Base-by-base conservation (phyloP, 2,888 invertebrate genomes). In the Anthophora plumipes region DNA sequence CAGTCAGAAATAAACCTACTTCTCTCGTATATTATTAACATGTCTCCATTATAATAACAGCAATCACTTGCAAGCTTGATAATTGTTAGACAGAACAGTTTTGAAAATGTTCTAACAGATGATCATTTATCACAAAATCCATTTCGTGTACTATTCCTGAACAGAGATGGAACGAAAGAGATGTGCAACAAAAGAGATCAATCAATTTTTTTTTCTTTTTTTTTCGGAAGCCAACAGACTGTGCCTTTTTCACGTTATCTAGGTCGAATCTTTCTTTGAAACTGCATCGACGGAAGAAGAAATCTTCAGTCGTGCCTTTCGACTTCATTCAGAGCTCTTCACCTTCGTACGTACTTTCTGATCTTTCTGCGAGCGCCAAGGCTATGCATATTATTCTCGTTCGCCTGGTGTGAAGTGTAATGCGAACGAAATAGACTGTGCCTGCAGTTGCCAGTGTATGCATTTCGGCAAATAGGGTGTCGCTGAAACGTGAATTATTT, bases 321-420 rank as follows among this genome's bases (percentile, higher is more conserved):
- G 50, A 54, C 50, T 71, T 41, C 52, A 25, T 52, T 61, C 70
- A 46, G 43, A 55, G 55, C 68, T 57, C 55, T 55, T 39, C 68
- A 31, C 64, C 64, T 50, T 52, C 54, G 55, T 31, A 25, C 54
- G 20, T 68, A 43, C 31, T 55, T 52, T 54, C 52, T 37, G 52
- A 61, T 71, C 70, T 61, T 52, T 31, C 61, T 4, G 17, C 39
- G 12, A 17, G 46, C 50, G 43, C 46, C 68, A 69, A 61, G 61
- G 70, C 70, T 71, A 52, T 52, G 50, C 70, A 52, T 71, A 60
- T 60, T 61, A 70, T 70, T 70, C 70, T 70, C 60, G 60, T 41
- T 41, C 11, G 46, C 48, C 14, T 20, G 39, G 50, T 9, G 50
- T n/a, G 48, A 61, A 25, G 39, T n/a, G 41, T n/a, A 61, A 61